Percentiles rank a stretch among this genome's conserved stretches.
These are phyloP conservation scores for Amblyteles armatorius DNA, from an alignment of 2,888 invertebrate species.

Conservation along the genomic window DNA sequence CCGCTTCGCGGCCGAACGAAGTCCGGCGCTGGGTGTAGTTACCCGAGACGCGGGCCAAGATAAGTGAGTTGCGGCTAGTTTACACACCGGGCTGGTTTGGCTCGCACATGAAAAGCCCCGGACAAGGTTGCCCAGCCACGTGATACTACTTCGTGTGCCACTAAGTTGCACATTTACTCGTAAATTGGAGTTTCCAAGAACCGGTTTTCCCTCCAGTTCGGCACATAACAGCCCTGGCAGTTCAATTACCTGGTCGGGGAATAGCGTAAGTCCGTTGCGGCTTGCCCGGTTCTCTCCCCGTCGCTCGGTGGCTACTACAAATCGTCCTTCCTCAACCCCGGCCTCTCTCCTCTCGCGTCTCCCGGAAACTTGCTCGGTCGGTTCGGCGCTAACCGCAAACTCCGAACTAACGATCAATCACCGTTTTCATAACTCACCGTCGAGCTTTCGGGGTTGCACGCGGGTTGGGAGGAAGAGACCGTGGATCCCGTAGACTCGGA, in stretches of 20 bases:
- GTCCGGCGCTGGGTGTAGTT: background rate
- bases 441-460: slow-evolving; percentile 50
- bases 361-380: slow-evolving; percentile 1
- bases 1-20: background rate
- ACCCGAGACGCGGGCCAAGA: slow-evolving; percentile 12
- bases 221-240: slow-evolving; percentile 10
- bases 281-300: slow-evolving; percentile 19
- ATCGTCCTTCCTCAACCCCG: slow-evolving; percentile 46
- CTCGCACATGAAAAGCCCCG: slow-evolving; percentile 32
- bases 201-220: slow-evolving; percentile 24
- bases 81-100: background rate
- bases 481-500: background rate
- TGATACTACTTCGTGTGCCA: slow-evolving; percentile 16
- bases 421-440: slow-evolving; percentile 60
- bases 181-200: slow-evolving; percentile 45
- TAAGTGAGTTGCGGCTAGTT: slow-evolving; percentile 45
- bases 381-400: slow-evolving; percentile 59
- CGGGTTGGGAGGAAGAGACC: background rate
- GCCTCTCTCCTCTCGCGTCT: slow-evolving; percentile 32
- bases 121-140: slow-evolving; percentile 7
- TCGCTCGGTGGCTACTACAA: slow-evolving; percentile 21
- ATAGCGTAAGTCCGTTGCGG: slow-evolving; percentile 56
- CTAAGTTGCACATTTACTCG: slow-evolving; percentile 43
- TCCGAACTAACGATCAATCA: slow-evolving; percentile 66
- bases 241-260: slow-evolving; percentile 54